Conservation (phyloP, 2,113 vertebrate species). For the Channa maculata region DNA sequence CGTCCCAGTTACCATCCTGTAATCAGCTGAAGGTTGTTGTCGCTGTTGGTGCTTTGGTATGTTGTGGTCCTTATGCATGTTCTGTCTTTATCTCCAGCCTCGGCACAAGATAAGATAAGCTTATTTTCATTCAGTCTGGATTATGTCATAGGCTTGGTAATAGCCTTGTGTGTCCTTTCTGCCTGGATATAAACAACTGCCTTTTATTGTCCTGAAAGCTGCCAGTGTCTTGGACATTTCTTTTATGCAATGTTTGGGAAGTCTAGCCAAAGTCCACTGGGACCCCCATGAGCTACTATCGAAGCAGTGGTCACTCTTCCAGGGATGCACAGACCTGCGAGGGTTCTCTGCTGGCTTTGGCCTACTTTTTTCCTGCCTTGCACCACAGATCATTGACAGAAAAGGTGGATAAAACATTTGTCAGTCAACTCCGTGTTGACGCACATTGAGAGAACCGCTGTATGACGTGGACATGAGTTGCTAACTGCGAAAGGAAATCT, state of each 20-base stretch:
- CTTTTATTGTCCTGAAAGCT: conserved; percentile 52
- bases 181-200: conserved; percentile 51
- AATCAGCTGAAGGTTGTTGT: conserved; percentile 32
- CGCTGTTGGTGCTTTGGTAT: conserved; percentile 39
- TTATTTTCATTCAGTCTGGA: conserved; percentile 46
- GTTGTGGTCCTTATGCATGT: conserved; percentile 43
- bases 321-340: conserved; percentile 11
- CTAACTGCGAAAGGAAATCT: conserved; percentile 53
- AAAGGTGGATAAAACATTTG: background rate
- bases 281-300: conserved; percentile 14
- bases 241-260: conserved; percentile 55
- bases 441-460: conserved; percentile 1
- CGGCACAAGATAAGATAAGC: conserved; percentile 46
- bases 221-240: conserved; percentile 63
- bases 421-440: conserved; percentile 17
- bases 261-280: conserved; percentile 8
- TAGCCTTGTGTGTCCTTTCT: conserved; percentile 34
- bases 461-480: conserved; percentile 43
- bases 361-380: conserved; percentile 28
- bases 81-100: conserved; percentile 33
- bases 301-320: conserved; percentile 1
- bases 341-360: conserved; percentile 6
- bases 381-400: conserved; percentile 3
- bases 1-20: conserved; percentile 15
- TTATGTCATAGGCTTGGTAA: conserved; percentile 42